Evolutionary conservation across 2,888 invertebrate genomes (phyloP).

Genomic region (Melinopterus prodromus): DNA sequence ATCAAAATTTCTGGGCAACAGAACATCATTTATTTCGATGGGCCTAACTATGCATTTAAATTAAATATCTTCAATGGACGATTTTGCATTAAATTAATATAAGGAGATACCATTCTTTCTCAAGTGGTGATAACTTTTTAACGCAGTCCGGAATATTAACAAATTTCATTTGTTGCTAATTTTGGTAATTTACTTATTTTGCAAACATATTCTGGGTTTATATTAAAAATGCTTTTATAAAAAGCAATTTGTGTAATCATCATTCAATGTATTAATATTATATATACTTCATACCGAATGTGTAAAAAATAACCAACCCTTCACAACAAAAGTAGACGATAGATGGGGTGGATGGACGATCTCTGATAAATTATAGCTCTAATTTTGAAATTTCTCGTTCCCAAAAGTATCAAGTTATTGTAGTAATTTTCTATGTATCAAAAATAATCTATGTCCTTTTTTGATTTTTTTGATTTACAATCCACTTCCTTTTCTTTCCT

Average conservation of each 20-base stretch:
- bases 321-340: too few species aligned
- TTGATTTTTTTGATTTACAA: too few species aligned
- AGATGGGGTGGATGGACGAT: too few species aligned
- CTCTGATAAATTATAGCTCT: too few species aligned
- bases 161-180: slow-evolving; percentile 39
- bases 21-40: slow-evolving; percentile 43
- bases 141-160: slow-evolving; percentile 43
- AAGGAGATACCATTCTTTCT: slow-evolving; percentile 46
- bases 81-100: slow-evolving; percentile 53
- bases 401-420: too few species aligned
- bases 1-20: slow-evolving; percentile 45
- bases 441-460: too few species aligned
- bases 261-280: too few species aligned
- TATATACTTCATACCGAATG: too few species aligned
- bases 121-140: slow-evolving; percentile 42
- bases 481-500: too few species aligned
- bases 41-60: slow-evolving; percentile 48
- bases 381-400: too few species aligned
- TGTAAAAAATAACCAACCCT: too few species aligned
- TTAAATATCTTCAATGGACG: slow-evolving; percentile 47
- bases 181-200: slow-evolving; percentile 34
- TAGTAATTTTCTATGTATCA: too few species aligned
- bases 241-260: neutral
- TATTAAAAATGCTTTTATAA: slow-evolving; percentile 11
- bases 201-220: slow-evolving; percentile 17